These are phyloP conservation scores for Salticus scenicus DNA, from an alignment of 2,888 invertebrate species.

Conservation along the genomic window DNA sequence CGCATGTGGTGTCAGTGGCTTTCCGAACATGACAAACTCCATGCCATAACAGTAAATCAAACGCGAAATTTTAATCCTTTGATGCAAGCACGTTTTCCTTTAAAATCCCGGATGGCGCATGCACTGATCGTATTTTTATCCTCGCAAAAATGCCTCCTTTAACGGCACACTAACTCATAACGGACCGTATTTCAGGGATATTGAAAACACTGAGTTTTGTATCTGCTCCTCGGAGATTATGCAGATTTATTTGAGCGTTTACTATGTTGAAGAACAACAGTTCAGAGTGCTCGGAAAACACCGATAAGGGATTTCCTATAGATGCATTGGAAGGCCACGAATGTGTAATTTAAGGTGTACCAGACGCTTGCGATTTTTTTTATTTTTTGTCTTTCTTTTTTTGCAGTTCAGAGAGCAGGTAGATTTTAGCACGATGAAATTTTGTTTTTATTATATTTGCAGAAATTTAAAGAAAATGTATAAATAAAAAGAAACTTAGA, in stretches of 20 bases:
- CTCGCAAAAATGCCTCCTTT: neutral
- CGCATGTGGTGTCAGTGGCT: slow-evolving; percentile 66
- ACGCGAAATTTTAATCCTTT: slow-evolving; percentile 17
- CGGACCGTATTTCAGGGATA: slow-evolving; percentile 4
- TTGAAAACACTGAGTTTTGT: neutral
- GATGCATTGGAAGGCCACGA: too few relatives aligned
- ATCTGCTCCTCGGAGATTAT: slow-evolving; percentile 12
- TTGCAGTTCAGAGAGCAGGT: too few relatives aligned
- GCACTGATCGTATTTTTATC: slow-evolving; percentile 1
- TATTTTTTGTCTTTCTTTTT: too few relatives aligned
- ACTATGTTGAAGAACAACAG: neutral
- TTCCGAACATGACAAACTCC: slow-evolving; percentile 67
- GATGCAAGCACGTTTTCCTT: neutral
- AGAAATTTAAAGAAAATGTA: too few relatives aligned
- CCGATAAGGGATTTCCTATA: too few relatives aligned
- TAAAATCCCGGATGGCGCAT: neutral
- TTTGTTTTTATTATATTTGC: too few relatives aligned
- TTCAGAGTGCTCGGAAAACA: neutral
- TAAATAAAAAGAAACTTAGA: too few relatives aligned
- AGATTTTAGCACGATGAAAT: too few relatives aligned
- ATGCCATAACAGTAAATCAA: slow-evolving; percentile 65
- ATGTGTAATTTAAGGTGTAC: too few relatives aligned
- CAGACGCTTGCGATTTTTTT: too few relatives aligned
- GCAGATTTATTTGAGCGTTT: neutral
- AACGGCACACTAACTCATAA: slow-evolving; percentile 13